Percentiles rank a stretch among this genome's conserved stretches.
Conservation (phyloP, 2,888 invertebrate genomes). For the Cepaea hortensis region DNA sequence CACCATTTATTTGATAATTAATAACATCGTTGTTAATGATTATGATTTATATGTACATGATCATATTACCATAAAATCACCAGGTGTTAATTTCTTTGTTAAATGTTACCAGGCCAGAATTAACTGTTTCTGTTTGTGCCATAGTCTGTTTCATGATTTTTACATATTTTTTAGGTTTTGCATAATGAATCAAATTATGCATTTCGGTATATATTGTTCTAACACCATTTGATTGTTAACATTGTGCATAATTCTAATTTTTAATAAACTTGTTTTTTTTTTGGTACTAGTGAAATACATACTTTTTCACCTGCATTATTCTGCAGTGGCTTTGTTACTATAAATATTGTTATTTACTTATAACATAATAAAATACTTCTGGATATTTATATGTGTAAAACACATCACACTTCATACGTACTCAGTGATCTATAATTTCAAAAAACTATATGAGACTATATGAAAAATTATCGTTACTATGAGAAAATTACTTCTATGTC, state of each 20-base stretch:
- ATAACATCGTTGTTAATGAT: background rate
- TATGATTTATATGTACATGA: background rate
- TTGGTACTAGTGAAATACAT: no score
- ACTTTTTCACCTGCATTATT: background rate
- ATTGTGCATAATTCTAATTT: conserved; percentile 11
- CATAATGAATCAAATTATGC: conserved; percentile 15
- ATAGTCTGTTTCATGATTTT: background rate
- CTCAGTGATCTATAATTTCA: no score
- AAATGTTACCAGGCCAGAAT: no score
- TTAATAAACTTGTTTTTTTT: background rate
- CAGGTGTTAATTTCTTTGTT: background rate
- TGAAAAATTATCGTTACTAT: no score
- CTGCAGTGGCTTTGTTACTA: background rate
- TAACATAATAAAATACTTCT: background rate
- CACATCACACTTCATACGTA: no score
- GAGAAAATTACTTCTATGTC: no score
- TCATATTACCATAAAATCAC: background rate
- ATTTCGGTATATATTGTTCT: background rate
- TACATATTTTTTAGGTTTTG: background rate
- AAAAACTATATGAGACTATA: no score
- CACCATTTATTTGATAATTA: background rate
- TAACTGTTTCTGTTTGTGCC: background rate
- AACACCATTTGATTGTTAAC: background rate
- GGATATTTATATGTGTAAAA: no score
- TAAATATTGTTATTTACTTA: background rate